Base-by-base conservation (phyloP, 2,113 vertebrate genomes). In the Hiodon tergisus region DNA sequence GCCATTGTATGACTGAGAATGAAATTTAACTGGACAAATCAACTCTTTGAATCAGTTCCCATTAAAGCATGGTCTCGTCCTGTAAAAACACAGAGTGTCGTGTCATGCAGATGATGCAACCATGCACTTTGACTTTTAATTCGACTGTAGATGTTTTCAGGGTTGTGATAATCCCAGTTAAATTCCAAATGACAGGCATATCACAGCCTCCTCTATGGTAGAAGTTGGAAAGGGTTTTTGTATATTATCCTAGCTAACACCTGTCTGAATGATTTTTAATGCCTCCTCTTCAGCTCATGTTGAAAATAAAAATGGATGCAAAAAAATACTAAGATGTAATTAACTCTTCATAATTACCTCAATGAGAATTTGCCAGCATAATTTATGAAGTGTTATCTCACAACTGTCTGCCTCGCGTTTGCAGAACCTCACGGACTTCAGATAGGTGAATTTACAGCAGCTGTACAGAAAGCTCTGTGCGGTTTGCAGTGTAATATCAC, bases 211-310 rank as follows among this genome's bases (percentile, higher is more conserved):
- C 81, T 74, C 68, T 62, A 75, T 71, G 88, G 8, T 47, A 7
- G 1, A 88, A 90, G 88, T 85, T 86, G 78, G 69, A 81, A 81
- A 84, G 77, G 78, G 74, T 83, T 81, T 79, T 80, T 81, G 81
- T 66, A 88, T 83, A 88, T 89, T 87, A 90, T 80, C 86, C 72
- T 81, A 80, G 82, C 86, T 83, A 83, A 71, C 84, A 88, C 85
- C 83, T 91, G 89, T 80, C 81, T 81, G 72, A 72, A 77, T 81
- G 79, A 87, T 88, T 91, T 89, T 69, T 79, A 83, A 85, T 85
- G 82, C 84, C 77, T 54, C 75, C 77, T 79, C 84, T 76, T 83
- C 79, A 78, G 81, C 79, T 80, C 81, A 69, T 48, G 53, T 52
- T 72, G 47, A 77, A 79, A 81, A 5, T 31, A 57, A 11, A 59